A percentile compares a stretch with the other conserved stretches of the same genome.
Conservation (phyloP, 1,140 invertebrate genomes). For the Mamestra configurata region DNA sequence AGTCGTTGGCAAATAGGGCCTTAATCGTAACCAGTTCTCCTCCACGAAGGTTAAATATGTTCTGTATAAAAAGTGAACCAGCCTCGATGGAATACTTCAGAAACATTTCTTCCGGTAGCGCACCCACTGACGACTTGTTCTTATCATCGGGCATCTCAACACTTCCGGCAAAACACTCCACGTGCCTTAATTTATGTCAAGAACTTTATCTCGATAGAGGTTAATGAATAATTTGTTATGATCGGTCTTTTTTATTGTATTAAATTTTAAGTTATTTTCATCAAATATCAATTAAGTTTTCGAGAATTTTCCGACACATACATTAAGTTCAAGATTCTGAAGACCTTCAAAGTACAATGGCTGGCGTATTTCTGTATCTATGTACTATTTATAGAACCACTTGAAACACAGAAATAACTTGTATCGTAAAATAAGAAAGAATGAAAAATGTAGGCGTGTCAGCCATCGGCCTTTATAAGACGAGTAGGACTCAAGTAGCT, state of each 20-base stretch:
- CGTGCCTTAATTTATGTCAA: constrained; percentile 36
- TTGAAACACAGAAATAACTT: too few species aligned
- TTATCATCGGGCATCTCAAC: neutral
- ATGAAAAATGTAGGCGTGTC: neutral
- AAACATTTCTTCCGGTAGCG: constrained; percentile 32
- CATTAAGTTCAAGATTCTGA: constrained; percentile 21
- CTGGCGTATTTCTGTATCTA: neutral
- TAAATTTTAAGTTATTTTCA: constrained; percentile 32
- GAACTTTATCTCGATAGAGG: constrained; percentile 37
- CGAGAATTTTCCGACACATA: constrained; percentile 12
- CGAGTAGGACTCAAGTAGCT: neutral
- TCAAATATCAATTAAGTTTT: constrained; percentile 25
- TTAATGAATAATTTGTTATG: constrained; percentile 37
- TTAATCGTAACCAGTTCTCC: constrained; percentile 53
- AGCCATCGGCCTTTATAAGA: neutral
- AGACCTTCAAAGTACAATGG: constrained; percentile 3
- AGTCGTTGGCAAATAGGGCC: constrained; percentile 49
- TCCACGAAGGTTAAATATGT: constrained; percentile 52
- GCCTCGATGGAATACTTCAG: constrained; percentile 22
- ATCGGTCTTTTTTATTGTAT: neutral
- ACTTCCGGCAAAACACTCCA: constrained; percentile 19
- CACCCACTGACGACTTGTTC: neutral
- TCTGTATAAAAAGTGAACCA: constrained; percentile 21
- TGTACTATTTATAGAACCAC: neutral
- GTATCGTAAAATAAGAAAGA: neutral